Evolutionary conservation across 30 jellyfish, hydroid and myxozoan genomes (phyloP), one percentile per base, ranked within the genome.

Genomic region (Chrysaora quinquecirrha): DNA sequence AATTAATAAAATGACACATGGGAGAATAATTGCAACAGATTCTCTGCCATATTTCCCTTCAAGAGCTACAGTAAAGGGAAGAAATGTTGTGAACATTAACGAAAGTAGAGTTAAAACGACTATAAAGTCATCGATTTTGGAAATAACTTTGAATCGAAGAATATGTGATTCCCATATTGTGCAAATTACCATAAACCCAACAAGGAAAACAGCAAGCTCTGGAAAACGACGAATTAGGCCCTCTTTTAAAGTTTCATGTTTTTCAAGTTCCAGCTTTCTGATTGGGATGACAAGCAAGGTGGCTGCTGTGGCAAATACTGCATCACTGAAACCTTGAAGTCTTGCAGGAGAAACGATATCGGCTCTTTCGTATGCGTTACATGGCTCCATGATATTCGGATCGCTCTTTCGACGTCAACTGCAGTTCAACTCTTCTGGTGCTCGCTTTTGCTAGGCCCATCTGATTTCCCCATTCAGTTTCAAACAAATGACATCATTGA

Each of bases 221-320:
- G 94, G 90, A 43, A 29, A 75, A 11, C 74, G 75, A 4, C 89
- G 64, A 16, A 89, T n/a, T 10, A 89, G 84, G 23, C 86, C 97
- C 4, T 67, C 93, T 56, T 82, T 81, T 67, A 89, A 61, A 1
- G 90, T 75, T 67, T 89, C 97, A 34, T 82, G 49, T 16, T 58
- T 81, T 66, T 81, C 93, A 31, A 81, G 68, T 29, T 81, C 82
- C 58, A 89, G 76, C 66, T 82, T 81, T 58, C 97, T 70, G 27
- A 89, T 75, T 10, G 95, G 95, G n/a, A 89, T 69, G 16, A 89
- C 95, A 7, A 89, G 87, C 30, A 89, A 70, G 1, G 97, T 89
- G 34, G 97, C 97, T 9, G 97, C 97, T 16, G 97, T 89, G 25
- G 97, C 97, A 48, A 89, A 89, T 23, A 89, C 97, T 2, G 97